Percentiles rank a stretch among this genome's conserved stretches.
Evolutionary conservation across 2,888 invertebrate species (phyloP).

Genomic region (Pyralis farinalis): DNA sequence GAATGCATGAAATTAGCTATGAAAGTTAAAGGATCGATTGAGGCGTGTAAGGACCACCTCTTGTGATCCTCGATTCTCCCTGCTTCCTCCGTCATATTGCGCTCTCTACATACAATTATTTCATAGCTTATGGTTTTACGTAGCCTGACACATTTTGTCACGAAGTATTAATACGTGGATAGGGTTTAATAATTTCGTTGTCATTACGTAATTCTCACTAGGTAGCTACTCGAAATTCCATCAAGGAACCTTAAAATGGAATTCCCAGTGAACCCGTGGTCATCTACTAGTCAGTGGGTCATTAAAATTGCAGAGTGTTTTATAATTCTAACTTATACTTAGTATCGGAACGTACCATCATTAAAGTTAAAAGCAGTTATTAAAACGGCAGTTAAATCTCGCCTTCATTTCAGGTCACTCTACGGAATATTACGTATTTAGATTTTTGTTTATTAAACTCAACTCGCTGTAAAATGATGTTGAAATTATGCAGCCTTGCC

Average conservation of each 20-base stretch:
- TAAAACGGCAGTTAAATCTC: slow-evolving; percentile 15
- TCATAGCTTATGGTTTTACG: no score
- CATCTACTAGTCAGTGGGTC: not conserved
- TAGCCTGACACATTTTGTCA: no score
- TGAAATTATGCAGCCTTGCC: slow-evolving; percentile 4
- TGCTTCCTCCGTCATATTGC: no score
- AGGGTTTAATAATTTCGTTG: no score
- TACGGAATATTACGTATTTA: slow-evolving; percentile 15
- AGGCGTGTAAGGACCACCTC: no score
- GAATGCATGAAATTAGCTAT: no score
- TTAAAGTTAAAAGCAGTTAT: slow-evolving; percentile 12
- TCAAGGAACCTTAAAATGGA: not conserved
- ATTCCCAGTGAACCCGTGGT: not conserved
- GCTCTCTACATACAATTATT: no score
- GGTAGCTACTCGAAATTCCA: slow-evolving; percentile 1
- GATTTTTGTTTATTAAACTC: slow-evolving; percentile 17
- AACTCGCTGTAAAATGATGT: slow-evolving; percentile 10
- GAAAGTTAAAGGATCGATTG: no score
- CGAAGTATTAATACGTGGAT: no score
- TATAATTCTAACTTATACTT: slow-evolving; percentile 5
- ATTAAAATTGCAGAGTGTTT: slow-evolving; percentile 12
- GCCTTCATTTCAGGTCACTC: slow-evolving; percentile 12
- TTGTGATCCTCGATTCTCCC: no score
- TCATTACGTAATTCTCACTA: no score
- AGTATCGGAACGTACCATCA: slow-evolving; percentile 10